phyloP scores from a whole-genome alignment of 2,888 invertebrate species.

The Ophion slaviceki region DNA sequence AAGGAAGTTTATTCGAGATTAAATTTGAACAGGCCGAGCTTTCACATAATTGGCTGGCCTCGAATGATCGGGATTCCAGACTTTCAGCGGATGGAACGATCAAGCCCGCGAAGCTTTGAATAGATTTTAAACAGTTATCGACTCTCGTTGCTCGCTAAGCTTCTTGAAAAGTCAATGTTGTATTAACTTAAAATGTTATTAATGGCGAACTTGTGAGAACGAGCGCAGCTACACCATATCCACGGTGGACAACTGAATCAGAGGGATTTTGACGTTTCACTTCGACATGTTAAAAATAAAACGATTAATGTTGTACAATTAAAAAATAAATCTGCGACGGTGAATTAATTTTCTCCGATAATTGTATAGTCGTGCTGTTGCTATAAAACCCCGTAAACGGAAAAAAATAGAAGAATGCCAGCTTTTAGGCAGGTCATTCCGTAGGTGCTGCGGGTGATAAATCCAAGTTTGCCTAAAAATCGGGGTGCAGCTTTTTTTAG shows the following conservation, averaged over 20 bases:
- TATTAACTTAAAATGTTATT: slow-evolving; percentile 14
- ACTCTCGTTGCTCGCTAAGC: slow-evolving; percentile 41
- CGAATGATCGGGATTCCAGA: slow-evolving; percentile 6
- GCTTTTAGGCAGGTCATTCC: no score
- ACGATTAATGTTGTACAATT: no score
- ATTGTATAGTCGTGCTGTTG: no score
- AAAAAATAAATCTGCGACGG: background rate
- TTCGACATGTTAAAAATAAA: background rate
- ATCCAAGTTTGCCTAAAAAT: no score
- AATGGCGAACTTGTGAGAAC: slow-evolving; percentile 20
- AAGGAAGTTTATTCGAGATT: slow-evolving; percentile 26
- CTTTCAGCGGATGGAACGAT: slow-evolving; percentile 4
- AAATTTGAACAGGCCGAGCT: slow-evolving; percentile 28
- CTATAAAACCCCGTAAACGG: no score
- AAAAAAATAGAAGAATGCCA: no score
- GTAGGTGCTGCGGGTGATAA: no score
- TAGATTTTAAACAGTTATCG: slow-evolving; percentile 32
- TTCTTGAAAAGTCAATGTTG: slow-evolving; percentile 53
- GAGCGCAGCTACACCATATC: slow-evolving; percentile 4
- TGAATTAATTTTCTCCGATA: background rate
- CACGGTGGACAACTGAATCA: slow-evolving; percentile 13
- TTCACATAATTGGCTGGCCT: slow-evolving; percentile 36
- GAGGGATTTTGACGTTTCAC: background rate
- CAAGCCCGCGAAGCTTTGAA: background rate
- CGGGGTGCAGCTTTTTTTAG: no score